Conservation (phyloP, 1,140 invertebrate species). For the Acromyrmex charruanus region DNA sequence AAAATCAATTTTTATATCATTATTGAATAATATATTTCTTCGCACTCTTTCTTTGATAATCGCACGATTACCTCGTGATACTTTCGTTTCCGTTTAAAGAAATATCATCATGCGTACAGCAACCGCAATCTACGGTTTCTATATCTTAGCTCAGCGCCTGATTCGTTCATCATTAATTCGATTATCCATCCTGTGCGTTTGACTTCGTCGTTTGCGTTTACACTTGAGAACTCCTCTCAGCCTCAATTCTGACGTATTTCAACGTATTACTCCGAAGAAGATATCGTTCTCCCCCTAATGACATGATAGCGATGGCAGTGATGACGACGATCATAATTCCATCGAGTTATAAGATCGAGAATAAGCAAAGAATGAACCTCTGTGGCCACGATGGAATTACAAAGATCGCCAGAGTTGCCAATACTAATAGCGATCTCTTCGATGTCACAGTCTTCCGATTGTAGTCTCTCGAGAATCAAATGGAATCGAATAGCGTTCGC, state of each 20-base stretch:
- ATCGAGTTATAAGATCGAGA: not conserved
- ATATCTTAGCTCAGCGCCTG: not conserved
- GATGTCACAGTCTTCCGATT: not conserved
- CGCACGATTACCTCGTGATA: not conserved
- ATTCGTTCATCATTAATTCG: conserved; percentile 14
- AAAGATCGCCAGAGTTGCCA: not conserved
- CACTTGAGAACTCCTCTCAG: not conserved
- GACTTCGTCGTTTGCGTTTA: conserved; percentile 54
- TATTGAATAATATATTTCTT: conserved; percentile 14
- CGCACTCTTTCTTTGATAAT: not conserved
- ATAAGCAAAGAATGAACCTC: not conserved
- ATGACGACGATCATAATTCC: not conserved
- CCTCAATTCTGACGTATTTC: not conserved
- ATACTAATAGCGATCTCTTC: not conserved
- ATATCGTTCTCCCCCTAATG: not conserved
- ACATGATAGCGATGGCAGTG: not conserved
- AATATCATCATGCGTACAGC: not conserved
- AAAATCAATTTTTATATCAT: not conserved
- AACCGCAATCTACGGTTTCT: not conserved
- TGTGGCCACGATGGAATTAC: not conserved
- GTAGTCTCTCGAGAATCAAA: conserved; percentile 3
- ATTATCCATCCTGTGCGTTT: conserved; percentile 71
- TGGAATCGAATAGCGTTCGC: not conserved
- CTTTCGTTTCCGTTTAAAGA: not conserved
- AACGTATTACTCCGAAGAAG: not conserved